phyloP scores from a whole-genome alignment of 2,113 vertebrate genomes.

The Seriola aureovittata region DNA sequence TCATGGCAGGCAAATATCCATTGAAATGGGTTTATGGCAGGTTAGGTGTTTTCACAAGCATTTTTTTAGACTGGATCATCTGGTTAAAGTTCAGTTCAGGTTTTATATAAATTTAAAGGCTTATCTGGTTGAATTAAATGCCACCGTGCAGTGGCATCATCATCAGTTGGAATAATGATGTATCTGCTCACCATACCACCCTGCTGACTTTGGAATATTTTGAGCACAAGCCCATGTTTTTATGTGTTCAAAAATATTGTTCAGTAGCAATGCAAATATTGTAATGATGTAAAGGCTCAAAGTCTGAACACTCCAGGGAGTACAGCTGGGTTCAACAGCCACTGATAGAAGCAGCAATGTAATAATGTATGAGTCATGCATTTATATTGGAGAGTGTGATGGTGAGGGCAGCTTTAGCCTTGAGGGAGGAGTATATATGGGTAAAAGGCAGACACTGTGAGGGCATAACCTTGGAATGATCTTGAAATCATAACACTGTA shows the following conservation, averaged over 20 bases:
- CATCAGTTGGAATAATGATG: slow-evolving; percentile 10
- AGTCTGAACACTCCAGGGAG: slow-evolving; percentile 48
- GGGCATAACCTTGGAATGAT: slow-evolving; percentile 38
- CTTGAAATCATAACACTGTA: slow-evolving; percentile 31
- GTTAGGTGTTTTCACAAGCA: background rate
- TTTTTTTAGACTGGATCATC: background rate
- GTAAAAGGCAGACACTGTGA: slow-evolving; percentile 35
- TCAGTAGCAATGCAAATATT: slow-evolving; percentile 43
- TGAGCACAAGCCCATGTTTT: slow-evolving; percentile 18
- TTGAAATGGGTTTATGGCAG: background rate
- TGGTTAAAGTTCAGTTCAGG: background rate
- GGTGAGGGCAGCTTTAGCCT: slow-evolving; percentile 37
- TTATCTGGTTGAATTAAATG: slow-evolving; percentile 1
- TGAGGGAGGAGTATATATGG: slow-evolving; percentile 38
- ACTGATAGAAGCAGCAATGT: slow-evolving; percentile 49
- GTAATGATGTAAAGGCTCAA: slow-evolving; percentile 49
- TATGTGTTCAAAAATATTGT: slow-evolving; percentile 22
- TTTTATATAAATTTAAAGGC: background rate
- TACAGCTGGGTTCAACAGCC: slow-evolving; percentile 40
- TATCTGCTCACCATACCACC: slow-evolving; percentile 9
- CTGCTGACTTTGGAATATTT: slow-evolving; percentile 36
- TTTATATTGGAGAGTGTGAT: slow-evolving; percentile 33
- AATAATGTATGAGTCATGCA: slow-evolving; percentile 66
- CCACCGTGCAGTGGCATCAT: background rate
- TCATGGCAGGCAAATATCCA: background rate